These are phyloP conservation scores for Kobus ellipsiprymnus DNA, from an alignment of 2,113 vertebrate species.

Conservation along the genomic window DNA sequence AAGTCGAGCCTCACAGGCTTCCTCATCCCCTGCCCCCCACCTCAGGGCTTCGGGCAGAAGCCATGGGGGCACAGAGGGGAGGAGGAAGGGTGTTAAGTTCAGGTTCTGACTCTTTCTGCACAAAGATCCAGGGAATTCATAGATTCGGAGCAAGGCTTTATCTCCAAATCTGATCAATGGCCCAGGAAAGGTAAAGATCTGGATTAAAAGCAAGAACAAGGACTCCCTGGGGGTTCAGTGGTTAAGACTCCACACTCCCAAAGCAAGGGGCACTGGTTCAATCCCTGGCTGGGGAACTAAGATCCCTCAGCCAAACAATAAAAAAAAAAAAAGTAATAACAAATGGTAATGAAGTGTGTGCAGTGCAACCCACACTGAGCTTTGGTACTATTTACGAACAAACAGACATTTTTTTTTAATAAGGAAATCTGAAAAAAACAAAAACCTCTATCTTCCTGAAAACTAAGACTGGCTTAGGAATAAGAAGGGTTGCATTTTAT, in stretches of 20 bases:
- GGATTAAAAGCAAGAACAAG: neutral
- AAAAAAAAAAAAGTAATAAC: neutral
- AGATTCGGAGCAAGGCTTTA: neutral
- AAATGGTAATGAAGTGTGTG: neutral
- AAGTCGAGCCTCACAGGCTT: neutral
- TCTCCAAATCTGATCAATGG: neutral
- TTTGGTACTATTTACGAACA: neutral
- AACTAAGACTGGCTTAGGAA: slow-evolving; percentile 7
- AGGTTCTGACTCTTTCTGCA: neutral
- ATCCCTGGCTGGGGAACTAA: neutral
- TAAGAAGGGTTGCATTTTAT: neutral
- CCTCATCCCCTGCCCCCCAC: fast-evolving
- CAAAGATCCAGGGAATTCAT: neutral
- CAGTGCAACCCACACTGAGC: neutral
- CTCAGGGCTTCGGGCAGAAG: neutral
- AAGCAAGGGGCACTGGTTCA: neutral
- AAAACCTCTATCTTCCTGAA: neutral
- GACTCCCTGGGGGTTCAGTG: neutral
- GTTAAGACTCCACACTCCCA: neutral
- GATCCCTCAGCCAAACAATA: neutral
- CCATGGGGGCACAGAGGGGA: neutral
- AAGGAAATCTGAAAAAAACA: neutral
- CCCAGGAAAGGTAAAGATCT: neutral
- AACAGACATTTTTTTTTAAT: neutral
- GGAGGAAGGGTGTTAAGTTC: neutral